Percentiles rank a stretch among this genome's conserved stretches.
phyloP scores from a whole-genome alignment of 1,140 invertebrate genomes.

The Orchestia grillus region DNA sequence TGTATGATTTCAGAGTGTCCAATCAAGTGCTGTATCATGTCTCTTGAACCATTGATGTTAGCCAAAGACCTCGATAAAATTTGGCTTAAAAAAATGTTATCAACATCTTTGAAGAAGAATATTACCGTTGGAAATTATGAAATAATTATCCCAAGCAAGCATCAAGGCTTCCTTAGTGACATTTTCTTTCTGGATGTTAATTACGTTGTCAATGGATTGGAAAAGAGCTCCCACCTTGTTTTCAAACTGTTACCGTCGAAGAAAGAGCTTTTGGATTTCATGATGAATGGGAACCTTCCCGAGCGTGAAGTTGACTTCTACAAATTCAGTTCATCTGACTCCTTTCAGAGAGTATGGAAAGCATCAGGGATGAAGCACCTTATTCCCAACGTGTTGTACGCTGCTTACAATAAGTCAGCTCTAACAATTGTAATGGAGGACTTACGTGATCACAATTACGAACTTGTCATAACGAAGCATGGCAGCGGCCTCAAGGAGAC shows the following conservation, averaged over 20 bases:
- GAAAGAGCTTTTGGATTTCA: slow-evolving; percentile 5
- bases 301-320: slow-evolving; percentile 54
- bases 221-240: background rate
- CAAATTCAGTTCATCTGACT: slow-evolving; percentile 39
- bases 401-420: background rate
- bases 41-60: background rate
- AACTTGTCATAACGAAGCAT: slow-evolving; percentile 27
- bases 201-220: background rate
- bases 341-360: background rate
- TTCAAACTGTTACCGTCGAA: slow-evolving; percentile 24
- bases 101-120: background rate
- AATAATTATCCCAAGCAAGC: background rate
- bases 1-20: background rate
- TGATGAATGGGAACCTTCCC: background rate
- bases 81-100: slow-evolving; percentile 26
- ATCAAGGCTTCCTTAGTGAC: slow-evolving; percentile 16
- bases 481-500: slow-evolving; percentile 22
- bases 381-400: slow-evolving; percentile 28
- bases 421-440: slow-evolving; percentile 55
- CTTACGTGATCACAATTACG: slow-evolving; percentile 36
- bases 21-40: background rate
- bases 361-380: background rate
- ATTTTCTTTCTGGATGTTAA: background rate
- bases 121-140: background rate
- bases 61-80: background rate